phyloP scores from a whole-genome alignment of 2,797 vertebrate genomes.

The Typhlichthys subterraneus region DNA sequence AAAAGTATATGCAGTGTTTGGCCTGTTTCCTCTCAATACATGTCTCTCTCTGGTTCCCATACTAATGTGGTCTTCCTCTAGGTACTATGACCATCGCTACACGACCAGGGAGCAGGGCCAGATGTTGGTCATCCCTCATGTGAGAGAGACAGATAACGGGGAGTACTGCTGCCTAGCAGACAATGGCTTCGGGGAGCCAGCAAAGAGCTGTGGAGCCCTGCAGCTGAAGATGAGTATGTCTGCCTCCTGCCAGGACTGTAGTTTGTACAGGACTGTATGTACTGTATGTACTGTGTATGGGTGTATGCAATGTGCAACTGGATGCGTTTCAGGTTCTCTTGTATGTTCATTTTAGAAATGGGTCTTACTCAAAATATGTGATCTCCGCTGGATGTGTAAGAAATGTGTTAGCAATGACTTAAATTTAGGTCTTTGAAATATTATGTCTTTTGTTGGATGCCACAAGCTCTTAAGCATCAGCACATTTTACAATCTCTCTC shows the following conservation, averaged over 20 bases:
- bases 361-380: too few relatives aligned
- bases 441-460: too few relatives aligned
- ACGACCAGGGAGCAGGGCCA: constrained; percentile 89
- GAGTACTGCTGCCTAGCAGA: constrained; percentile 92
- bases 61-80: constrained; percentile 41
- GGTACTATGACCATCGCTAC: constrained; percentile 91
- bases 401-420: too few relatives aligned
- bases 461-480: too few relatives aligned
- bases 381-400: too few relatives aligned
- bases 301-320: too few relatives aligned
- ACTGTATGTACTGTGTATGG: not conserved
- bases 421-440: too few relatives aligned
- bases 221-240: constrained; percentile 98
- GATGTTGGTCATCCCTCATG: constrained; percentile 89
- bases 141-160: constrained; percentile 89
- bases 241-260: not conserved
- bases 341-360: too few relatives aligned
- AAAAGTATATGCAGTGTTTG: not conserved
- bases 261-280: not conserved
- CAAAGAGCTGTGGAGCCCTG: constrained; percentile 93
- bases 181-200: constrained; percentile 87
- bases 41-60: not conserved
- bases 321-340: too few relatives aligned
- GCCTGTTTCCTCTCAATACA: not conserved
- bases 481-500: not conserved